Evolutionary conservation across 2,888 invertebrate species (phyloP).

Genomic region (Cephus runcator): DNA sequence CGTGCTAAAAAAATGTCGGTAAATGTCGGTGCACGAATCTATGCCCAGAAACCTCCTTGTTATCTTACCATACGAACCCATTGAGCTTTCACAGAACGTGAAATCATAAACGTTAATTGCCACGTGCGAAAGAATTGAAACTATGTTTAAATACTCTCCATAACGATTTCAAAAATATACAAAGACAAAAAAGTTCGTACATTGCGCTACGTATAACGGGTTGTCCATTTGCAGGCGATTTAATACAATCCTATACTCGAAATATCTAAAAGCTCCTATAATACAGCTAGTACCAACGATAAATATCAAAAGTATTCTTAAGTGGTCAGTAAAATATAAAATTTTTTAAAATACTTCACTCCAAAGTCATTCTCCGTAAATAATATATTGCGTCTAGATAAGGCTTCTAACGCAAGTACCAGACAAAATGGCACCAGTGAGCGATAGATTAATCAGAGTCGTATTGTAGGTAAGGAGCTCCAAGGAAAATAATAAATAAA

Average conservation of each 20-base stretch:
- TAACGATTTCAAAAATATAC: not conserved
- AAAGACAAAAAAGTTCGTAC: not conserved
- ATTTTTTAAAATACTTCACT: not conserved
- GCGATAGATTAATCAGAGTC: not conserved
- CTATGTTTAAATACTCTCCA: not conserved
- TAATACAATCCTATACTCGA: not conserved
- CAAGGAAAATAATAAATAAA: constrained; percentile 3
- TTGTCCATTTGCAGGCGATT: not conserved
- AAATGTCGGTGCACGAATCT: too few species aligned
- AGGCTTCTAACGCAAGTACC: not conserved
- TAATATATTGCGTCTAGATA: not conserved
- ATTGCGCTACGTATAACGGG: not conserved
- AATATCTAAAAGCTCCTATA: not conserved
- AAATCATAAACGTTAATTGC: too few species aligned
- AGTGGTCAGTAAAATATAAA: not conserved
- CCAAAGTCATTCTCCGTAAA: not conserved
- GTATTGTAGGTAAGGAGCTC: not conserved
- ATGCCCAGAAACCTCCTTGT: too few species aligned
- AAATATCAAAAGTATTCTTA: not conserved
- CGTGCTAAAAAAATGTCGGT: too few species aligned
- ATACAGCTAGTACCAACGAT: not conserved
- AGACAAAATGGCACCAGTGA: not conserved
- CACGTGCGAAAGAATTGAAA: not conserved
- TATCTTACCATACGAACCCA: not conserved
- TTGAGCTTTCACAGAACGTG: too few species aligned